Conservation (phyloP, 2,113 vertebrate species). For the Malurus elegans region DNA sequence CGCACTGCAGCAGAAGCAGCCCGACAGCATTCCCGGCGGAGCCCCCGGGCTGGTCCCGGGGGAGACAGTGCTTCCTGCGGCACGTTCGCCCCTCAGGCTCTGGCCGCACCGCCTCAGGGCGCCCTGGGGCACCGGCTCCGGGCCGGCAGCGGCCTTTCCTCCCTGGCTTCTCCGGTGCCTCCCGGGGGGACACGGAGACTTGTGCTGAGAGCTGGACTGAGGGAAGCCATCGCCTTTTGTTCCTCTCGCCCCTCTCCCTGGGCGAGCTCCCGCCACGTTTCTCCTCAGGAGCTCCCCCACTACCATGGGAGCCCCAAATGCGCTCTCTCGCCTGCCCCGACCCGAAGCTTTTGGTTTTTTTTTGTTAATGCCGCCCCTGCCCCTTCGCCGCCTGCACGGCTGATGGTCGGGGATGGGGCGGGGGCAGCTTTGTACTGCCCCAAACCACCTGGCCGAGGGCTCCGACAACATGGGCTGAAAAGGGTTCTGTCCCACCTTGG, state of each 20-base stretch:
- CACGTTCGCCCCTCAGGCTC: not conserved
- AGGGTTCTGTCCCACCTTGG: not conserved
- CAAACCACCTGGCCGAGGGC: not conserved
- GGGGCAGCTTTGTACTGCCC: not conserved
- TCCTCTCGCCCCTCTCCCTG: not conserved
- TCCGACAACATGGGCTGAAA: not conserved
- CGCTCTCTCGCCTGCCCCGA: not conserved
- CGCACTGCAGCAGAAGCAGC: not conserved
- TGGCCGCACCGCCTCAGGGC: not conserved
- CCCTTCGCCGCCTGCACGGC: accelerated
- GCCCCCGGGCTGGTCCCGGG: not conserved
- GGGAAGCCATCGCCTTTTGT: conserved; percentile 14
- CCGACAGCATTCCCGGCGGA: not conserved
- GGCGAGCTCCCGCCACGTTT: not conserved
- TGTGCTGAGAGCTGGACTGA: not conserved
- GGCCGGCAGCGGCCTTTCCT: not conserved
- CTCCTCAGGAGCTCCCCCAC: not conserved
- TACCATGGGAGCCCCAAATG: not conserved
- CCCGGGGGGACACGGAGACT: not conserved
- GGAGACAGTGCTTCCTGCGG: not conserved
- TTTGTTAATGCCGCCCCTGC: not conserved
- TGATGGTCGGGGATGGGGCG: too few species aligned
- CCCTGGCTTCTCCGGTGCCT: not conserved
- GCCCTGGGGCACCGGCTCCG: not conserved
- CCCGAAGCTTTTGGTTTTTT: not conserved